These are phyloP conservation scores for Nowickia ferox DNA, from an alignment of 2,888 invertebrate genomes.

Conservation along the genomic window DNA sequence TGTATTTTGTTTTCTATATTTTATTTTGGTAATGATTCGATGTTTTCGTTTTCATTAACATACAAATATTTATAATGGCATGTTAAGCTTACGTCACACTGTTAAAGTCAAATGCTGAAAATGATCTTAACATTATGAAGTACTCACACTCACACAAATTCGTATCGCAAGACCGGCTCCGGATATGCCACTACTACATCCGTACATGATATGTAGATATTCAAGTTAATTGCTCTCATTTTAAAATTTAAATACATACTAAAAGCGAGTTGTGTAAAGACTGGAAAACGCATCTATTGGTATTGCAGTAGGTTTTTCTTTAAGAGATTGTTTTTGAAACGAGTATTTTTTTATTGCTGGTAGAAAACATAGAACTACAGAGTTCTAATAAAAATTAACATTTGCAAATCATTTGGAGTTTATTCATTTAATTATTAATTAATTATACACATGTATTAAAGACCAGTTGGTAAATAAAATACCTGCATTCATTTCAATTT, in stretches of 20 bases:
- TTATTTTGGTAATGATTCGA: slow-evolving; percentile 19
- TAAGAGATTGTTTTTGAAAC: too few relatives aligned
- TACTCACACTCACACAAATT: background rate
- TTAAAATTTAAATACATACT: too few relatives aligned
- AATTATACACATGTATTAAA: background rate
- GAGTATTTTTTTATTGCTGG: too few relatives aligned
- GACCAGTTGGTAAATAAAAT: background rate
- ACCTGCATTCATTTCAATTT: background rate
- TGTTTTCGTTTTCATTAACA: slow-evolving; percentile 50
- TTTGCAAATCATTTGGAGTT: too few relatives aligned
- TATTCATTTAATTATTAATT: background rate
- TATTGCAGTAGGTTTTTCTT: too few relatives aligned
- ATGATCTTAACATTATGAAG: background rate
- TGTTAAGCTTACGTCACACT: slow-evolving; percentile 37
- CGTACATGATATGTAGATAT: background rate
- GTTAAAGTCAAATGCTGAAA: background rate
- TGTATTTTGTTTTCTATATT: slow-evolving; percentile 10
- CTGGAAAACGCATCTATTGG: too few relatives aligned
- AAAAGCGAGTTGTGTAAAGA: too few relatives aligned
- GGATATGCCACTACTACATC: slow-evolving; percentile 57
- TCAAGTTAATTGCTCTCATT: background rate
- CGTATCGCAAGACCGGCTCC: slow-evolving; percentile 50
- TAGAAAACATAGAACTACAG: too few relatives aligned
- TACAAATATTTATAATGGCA: background rate
- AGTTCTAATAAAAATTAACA: background rate